These are phyloP conservation scores for Drosophila cyrtoloma DNA, from an alignment of 2,888 invertebrate species.

Conservation along the genomic window DNA sequence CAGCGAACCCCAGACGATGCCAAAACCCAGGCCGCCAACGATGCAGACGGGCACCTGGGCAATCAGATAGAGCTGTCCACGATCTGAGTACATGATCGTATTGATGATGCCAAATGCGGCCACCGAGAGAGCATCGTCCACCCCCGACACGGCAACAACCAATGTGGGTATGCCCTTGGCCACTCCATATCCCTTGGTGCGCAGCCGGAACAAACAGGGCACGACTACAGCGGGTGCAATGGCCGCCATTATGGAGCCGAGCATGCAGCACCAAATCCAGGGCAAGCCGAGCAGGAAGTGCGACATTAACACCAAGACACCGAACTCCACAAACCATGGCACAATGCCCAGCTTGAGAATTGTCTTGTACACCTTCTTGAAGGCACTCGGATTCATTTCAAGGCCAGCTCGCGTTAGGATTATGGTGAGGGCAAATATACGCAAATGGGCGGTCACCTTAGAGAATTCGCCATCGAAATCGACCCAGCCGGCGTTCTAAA, in stretches of 20 bases:
- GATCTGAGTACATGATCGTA: slow-evolving; percentile 93
- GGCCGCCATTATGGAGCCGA: slow-evolving; percentile 95
- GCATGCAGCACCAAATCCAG: slow-evolving; percentile 91
- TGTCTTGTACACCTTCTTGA: slow-evolving; percentile 93
- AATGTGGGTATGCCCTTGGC: slow-evolving; percentile 98
- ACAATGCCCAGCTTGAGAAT: slow-evolving; percentile 93
- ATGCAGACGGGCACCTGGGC: slow-evolving; percentile 92
- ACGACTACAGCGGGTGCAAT: slow-evolving; percentile 99
- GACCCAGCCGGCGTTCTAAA: slow-evolving; percentile 90
- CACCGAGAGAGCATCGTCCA: slow-evolving; percentile 98
- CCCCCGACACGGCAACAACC: slow-evolving; percentile 96
- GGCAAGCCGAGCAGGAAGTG: slow-evolving; percentile 92
- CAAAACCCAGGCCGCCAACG: slow-evolving; percentile 92
- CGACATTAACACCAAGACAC: slow-evolving; percentile 89
- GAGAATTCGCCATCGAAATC: slow-evolving; percentile 89
- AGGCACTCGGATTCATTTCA: slow-evolving; percentile 94
- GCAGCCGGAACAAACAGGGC: slow-evolving; percentile 94
- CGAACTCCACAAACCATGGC: slow-evolving; percentile 94
- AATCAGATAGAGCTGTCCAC: slow-evolving; percentile 89
- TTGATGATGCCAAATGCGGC: slow-evolving; percentile 96
- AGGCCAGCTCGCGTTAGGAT: slow-evolving; percentile 97
- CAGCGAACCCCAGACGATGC: slow-evolving; percentile 92
- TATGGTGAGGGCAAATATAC: slow-evolving; percentile 95
- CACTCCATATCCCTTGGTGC: slow-evolving; percentile 95
- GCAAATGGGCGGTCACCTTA: slow-evolving; percentile 89